Evolutionary conservation across 2,797 vertebrate genomes (phyloP), one percentile per base, ranked within the genome.

Genomic region (Aplochiton taeniatus): DNA sequence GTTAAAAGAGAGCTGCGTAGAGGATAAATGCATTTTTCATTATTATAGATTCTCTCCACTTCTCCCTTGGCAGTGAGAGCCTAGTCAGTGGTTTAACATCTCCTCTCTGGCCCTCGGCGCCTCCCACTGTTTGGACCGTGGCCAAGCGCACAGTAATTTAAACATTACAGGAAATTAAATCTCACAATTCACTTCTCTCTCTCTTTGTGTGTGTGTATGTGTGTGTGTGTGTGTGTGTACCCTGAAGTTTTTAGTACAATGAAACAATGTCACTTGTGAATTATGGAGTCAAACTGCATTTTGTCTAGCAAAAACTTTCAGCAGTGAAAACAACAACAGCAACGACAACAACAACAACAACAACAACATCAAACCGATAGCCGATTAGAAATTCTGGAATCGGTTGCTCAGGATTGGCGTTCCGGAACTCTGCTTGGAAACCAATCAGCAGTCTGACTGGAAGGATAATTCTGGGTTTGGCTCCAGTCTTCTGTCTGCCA

Each of bases 91-190:
- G 93, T 94, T 95, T 95, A 95, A 93, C 93, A 93, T 95, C 94
- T 96, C 92, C 90, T 92, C 93, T 94, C 93, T 93, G 92, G 91
- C 94, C 92, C 90, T 90, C 87, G 92, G 93, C 19, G 70, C 75
- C 11, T 55, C 13, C 12, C n/a, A 11, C 17, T 59, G 17, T 65
- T 85, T 88, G 89, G 89, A 87, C 68, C 71, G 54, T 20, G 75
- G 83, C 88, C 89, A 88, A 42, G 67, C 91, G 88, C 90, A 93
- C 94, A 95, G 94, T 94, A 93, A 95, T 96, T 96, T 96, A 94
- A 96, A 97, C 93, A 96, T 96, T 94, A 95, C 95, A 95, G 95
- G 94, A 96, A 98, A 98, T 96, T 95, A 96, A 96, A 97, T 96
- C 94, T 96, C 94, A 93, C 93, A 94, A 95, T 95, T 96, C 94